Base-by-base conservation (phyloP, 2,797 vertebrate species). In the Garrulus glandarius region DNA sequence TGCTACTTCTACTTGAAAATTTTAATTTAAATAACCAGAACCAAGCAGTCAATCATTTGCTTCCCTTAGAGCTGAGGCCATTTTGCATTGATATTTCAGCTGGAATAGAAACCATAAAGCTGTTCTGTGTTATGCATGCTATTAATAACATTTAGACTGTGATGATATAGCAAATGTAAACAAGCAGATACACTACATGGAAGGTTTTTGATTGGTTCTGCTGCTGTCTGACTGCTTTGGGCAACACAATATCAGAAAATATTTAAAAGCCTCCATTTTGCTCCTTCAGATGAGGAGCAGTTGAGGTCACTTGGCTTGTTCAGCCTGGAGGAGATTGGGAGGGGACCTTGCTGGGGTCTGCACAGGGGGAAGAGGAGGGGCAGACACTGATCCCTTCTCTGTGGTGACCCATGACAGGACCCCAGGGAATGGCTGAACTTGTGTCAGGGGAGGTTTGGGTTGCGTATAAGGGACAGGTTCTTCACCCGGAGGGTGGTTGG, bases 11-110 rank as follows among this genome's bases (percentile, higher is more conserved):
- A 76, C 59, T 82, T 87, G 52, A 93, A 95, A 82, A 59, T 81
- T 92, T 87, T 90, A 79, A 90, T 93, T 97, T 88, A 93, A 95
- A 82, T 93, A 92, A 87, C 63, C 2, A 4, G 70, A 90, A 93
- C 13, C 29, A 77, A 82, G 46, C 52, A 92, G 80, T 92, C 59
- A 91, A 68, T 94, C 70, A 87, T 56, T 65, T 53, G 19, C 30
- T 92, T 90, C 77, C 37, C 52, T 87, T 61, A 71, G 10, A 91
- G 30, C 32, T 39, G 41, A 70, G 47, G 43, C 21, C 9, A 57
- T 70, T 95, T 87, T 75, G 37, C 56, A 74, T 8, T 72, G 59
- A 49, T 67, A 67, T 56, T 92, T 88, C 74, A 87, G 63, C 53
- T 17, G 5, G 39, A 88, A 67, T 3, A 86, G 39, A 84, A 92